Evolutionary conservation across 2,888 invertebrate species (phyloP).

Genomic region (Neelides folsomi): DNA sequence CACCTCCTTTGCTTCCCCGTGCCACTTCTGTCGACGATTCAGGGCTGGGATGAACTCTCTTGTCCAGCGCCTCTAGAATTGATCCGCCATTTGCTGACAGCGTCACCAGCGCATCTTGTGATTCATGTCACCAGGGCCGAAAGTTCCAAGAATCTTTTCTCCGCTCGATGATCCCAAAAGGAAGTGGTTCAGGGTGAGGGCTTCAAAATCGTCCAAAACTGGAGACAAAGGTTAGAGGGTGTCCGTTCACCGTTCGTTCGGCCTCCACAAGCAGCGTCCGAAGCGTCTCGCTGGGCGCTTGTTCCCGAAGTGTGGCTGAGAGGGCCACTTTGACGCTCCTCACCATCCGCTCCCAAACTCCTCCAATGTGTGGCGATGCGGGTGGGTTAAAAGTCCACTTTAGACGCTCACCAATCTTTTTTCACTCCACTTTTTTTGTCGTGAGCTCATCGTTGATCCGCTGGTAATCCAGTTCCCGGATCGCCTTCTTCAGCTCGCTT

Average conservation of each 20-base stretch:
- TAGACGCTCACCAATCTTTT: too few species aligned
- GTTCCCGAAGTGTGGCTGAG: constrained; percentile 4
- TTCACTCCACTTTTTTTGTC: not conserved
- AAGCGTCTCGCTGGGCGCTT: constrained; percentile 5
- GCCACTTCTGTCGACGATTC: not conserved
- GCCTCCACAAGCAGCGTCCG: constrained; percentile 10
- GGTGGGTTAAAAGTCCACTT: too few species aligned
- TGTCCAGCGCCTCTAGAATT: not conserved
- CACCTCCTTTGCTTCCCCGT: not conserved
- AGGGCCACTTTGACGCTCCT: constrained; percentile 6
- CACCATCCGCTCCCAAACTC: constrained; percentile 12
- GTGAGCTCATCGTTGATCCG: not conserved
- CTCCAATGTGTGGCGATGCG: too few species aligned
- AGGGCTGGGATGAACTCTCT: not conserved
- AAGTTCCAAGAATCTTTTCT: constrained; percentile 14
- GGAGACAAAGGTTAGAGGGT: constrained; percentile 32
- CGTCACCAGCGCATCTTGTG: constrained; percentile 12
- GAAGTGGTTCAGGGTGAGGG: constrained; percentile 35
- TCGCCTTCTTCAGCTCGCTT: constrained; percentile 42
- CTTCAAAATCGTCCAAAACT: constrained; percentile 20
- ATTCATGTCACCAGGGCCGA: not conserved
- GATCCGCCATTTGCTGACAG: constrained; percentile 17
- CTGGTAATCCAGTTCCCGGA: constrained; percentile 37
- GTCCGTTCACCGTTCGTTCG: constrained; percentile 26
- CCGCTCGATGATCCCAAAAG: constrained; percentile 27